A percentile compares a stretch with the other conserved stretches of the same genome.
These are phyloP conservation scores for Hololepta plana DNA, from an alignment of 2,888 invertebrate species.

Conservation along the genomic window DNA sequence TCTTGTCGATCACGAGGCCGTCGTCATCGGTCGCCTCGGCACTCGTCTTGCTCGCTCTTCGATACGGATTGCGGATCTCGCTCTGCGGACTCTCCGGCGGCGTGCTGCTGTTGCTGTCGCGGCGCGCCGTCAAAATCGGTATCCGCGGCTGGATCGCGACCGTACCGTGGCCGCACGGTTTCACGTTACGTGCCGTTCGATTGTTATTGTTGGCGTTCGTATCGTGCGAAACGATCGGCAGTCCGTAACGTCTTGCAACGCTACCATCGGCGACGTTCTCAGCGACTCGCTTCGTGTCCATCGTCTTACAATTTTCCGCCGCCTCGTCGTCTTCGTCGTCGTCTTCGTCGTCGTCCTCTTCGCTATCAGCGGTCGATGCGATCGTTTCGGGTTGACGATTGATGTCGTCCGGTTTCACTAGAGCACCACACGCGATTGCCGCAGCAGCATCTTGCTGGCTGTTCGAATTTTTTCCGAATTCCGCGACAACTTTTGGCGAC, in stretches of 20 bases:
- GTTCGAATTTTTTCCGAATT: too few species aligned
- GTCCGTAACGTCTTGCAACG: too few species aligned
- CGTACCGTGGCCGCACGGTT: slow-evolving; percentile 26
- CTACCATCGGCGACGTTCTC: too few species aligned
- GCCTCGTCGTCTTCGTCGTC: slow-evolving; percentile 10
- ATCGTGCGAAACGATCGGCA: slow-evolving; percentile 2
- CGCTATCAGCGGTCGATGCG: slow-evolving; percentile 14
- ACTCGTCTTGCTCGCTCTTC: background rate
- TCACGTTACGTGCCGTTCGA: slow-evolving; percentile 14
- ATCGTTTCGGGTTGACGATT: too few species aligned
- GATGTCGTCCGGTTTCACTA: slow-evolving; percentile 8
- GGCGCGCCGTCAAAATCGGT: slow-evolving; percentile 12
- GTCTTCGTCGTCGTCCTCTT: slow-evolving; percentile 10
- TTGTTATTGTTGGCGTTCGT: slow-evolving; percentile 5
- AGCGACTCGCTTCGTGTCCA: background rate
- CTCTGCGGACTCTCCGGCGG: slow-evolving; percentile 22
- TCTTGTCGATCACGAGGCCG: background rate
- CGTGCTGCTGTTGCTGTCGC: slow-evolving; percentile 14
- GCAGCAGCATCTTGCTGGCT: too few species aligned
- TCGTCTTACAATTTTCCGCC: background rate
- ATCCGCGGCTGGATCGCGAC: slow-evolving; percentile 21
- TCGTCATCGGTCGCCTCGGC: slow-evolving; percentile 2
- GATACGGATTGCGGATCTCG: slow-evolving; percentile 10
- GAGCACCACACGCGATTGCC: too few species aligned
- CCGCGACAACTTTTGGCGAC: too few species aligned